Evolutionary conservation across 2,113 vertebrate genomes (phyloP).

Genomic region (Megalops atlanticus): DNA sequence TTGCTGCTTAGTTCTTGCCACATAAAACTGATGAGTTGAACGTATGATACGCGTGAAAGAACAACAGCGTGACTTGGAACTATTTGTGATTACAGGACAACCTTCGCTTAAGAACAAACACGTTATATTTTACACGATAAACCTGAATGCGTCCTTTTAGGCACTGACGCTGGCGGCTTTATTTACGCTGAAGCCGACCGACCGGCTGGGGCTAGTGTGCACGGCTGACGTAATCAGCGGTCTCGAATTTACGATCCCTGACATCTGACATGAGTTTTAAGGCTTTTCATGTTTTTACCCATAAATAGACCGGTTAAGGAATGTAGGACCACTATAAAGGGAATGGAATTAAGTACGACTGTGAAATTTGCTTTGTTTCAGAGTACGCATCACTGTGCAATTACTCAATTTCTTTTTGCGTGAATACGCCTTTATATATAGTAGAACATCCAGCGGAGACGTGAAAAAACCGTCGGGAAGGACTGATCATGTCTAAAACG

Average conservation of each 20-base stretch:
- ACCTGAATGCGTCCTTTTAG: not conserved
- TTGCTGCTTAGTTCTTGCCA: not conserved
- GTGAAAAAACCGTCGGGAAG: constrained; percentile 31
- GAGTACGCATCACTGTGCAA: not conserved
- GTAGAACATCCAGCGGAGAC: not conserved
- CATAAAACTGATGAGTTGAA: not conserved
- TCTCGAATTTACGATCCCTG: not conserved
- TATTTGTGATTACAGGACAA: not conserved
- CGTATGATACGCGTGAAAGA: not conserved
- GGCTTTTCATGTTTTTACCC: not conserved
- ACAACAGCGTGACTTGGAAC: not conserved
- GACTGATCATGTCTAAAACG: constrained; percentile 85
- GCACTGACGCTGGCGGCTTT: not conserved
- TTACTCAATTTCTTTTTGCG: not conserved
- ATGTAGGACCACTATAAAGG: not conserved
- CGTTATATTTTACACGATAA: not conserved
- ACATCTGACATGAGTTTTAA: constrained; percentile 15
- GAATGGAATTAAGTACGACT: not conserved
- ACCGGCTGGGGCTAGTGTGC: not conserved
- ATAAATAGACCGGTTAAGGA: not conserved
- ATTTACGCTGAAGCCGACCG: not conserved
- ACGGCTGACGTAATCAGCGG: not conserved
- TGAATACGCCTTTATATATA: not conserved
- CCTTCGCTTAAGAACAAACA: not conserved
- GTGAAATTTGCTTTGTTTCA: not conserved